Conservation (phyloP, 2,888 invertebrate genomes). For the Platypus cylindrus region DNA sequence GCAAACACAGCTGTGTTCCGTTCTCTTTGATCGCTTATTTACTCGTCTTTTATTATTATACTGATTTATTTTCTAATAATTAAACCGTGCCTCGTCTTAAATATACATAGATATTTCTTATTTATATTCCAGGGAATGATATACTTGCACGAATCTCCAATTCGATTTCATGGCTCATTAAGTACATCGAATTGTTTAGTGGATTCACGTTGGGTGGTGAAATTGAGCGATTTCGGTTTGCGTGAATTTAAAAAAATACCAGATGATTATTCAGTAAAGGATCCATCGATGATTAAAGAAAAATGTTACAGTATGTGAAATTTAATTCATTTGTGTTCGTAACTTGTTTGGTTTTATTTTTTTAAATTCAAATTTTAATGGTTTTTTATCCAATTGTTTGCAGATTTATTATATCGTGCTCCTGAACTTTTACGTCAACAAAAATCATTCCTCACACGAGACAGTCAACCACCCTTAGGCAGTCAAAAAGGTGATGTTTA, state of each 20-base stretch:
- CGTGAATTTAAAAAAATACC: slow-evolving; percentile 73
- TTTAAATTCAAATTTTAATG: not conserved
- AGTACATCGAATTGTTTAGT: slow-evolving; percentile 87
- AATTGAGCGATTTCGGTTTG: slow-evolving; percentile 83
- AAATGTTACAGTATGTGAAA: slow-evolving; percentile 57
- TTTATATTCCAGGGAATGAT: slow-evolving; percentile 61
- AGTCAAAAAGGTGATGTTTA: slow-evolving; percentile 72
- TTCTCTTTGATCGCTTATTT: too few relatives aligned
- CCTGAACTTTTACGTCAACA: slow-evolving; percentile 60
- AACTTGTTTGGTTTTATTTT: not conserved
- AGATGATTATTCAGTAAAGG: slow-evolving; percentile 44
- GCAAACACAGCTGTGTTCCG: too few relatives aligned
- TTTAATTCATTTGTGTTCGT: too few relatives aligned
- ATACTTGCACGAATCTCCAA: slow-evolving; percentile 77
- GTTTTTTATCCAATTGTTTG: too few relatives aligned
- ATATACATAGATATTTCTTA: not conserved
- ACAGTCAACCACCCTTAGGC: slow-evolving; percentile 38
- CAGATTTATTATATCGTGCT: slow-evolving; percentile 66
- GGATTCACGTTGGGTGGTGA: slow-evolving; percentile 90
- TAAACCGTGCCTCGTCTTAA: too few relatives aligned
- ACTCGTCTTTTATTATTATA: not conserved
- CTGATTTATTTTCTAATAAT: not conserved
- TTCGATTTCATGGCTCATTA: slow-evolving; percentile 76
- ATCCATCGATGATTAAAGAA: slow-evolving; percentile 46
- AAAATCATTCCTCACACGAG: slow-evolving; percentile 25